phyloP scores from a whole-genome alignment of 2,888 invertebrate genomes.

The Cheilosia vulpina region DNA sequence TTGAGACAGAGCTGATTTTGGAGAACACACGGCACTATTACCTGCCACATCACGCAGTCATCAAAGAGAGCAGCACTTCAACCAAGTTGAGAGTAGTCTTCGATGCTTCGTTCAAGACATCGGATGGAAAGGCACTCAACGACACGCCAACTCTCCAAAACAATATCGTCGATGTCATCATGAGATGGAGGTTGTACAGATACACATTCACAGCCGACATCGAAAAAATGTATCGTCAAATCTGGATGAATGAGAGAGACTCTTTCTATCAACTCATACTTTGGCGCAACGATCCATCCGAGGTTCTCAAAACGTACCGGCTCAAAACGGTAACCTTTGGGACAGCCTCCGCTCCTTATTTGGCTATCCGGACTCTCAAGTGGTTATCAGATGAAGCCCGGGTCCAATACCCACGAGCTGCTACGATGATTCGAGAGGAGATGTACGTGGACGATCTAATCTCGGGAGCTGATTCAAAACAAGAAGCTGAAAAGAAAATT shows the following conservation, averaged over 20 bases:
- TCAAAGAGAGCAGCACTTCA: slow-evolving; percentile 36
- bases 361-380: not conserved
- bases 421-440: not conserved
- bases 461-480: not conserved
- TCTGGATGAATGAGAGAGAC: not conserved
- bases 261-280: not conserved
- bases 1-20: not conserved
- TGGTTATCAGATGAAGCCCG: not conserved
- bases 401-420: not conserved
- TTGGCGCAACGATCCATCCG: not conserved
- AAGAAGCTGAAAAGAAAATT: not conserved
- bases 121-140: slow-evolving; percentile 73
- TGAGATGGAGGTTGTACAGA: slow-evolving; percentile 12
- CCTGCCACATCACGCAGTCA: slow-evolving; percentile 13
- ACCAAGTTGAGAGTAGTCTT: slow-evolving; percentile 52
- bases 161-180: not conserved
- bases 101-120: slow-evolving; percentile 46
- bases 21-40: slow-evolving; percentile 3
- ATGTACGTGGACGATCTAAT: not conserved
- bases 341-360: not conserved
- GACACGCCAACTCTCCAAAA: slow-evolving; percentile 7
- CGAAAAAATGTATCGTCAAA: not conserved
- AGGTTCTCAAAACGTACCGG: not conserved
- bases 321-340: not conserved
- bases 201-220: not conserved